Base-by-base conservation (phyloP, 2,888 invertebrate species). In the Tanytarsus gracilentus region DNA sequence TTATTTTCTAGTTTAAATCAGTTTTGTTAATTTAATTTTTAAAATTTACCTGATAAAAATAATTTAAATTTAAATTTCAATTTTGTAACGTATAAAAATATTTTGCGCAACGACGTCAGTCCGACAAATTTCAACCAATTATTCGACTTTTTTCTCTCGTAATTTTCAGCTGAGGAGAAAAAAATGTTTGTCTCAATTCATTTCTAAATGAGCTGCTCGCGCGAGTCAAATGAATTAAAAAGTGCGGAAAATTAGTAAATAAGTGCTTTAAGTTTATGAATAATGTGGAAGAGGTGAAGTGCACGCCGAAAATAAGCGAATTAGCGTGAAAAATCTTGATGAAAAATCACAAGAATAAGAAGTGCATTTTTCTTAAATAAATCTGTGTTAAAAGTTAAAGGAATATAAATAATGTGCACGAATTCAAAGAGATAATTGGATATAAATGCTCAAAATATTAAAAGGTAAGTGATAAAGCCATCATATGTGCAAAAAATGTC, bases 1-100 rank as follows among this genome's bases (percentile, higher is more conserved):
- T 44, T 44, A 44, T 44, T 44, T 44, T 44, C 44, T 44, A 44
- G 44, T 44, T 44, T 44, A 44, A 44, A 18, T 44, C 23, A 18
- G 23, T 23, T 33, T 33, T 5, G 2, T 5, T 2, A 33, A 4
- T 9, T 33, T 33, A 11, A 11, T 5, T n/a, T 5, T 33, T n/a
- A 29, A 7, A 7, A 7, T 7, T 29, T 29, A 29, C 9, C 9
- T 9, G 29, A 5, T 29, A 7, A 29, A 29, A 29, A 29, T 29
- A 9, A 29, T 29, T 9, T 7, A 29, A 29, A 29, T 29, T 5
- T 29, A 7, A 11, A n/a, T 33, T n/a, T 33, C n/a, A n/a, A n/a
- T n/a, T n/a, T n/a, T n/a, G n/a, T n/a, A n/a, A n/a, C n/a, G n/a
- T n/a, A n/a, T n/a, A n/a, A n/a, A n/a, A n/a, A n/a, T n/a, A n/a